Base-by-base conservation (phyloP, 2,888 invertebrate species). In the Glyphotaelius pellucidus region DNA sequence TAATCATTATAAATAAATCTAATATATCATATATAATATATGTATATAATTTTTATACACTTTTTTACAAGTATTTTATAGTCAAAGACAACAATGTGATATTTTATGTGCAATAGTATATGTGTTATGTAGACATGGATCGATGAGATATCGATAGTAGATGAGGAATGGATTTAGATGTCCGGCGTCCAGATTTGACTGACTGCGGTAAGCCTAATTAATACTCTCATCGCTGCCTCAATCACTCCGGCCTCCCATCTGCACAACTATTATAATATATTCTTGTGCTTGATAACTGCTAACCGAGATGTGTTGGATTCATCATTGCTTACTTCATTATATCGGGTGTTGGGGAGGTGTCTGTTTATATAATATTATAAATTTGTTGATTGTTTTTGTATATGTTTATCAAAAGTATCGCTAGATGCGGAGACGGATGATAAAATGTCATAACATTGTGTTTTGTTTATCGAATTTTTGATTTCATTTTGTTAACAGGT, bases 141-240 rank as follows among this genome's bases (percentile, higher is more conserved):
- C 91, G 42, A 87, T 42, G 42, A 86, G 52, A 67, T 67, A 25
- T 67, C 52, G 67, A 87, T 31, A 52, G 52, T 87, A 67, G 87
- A 87, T 47, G 52, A n/a, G 88, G 79, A 79, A 42, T 79, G 42
- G 79, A 89, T 79, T 35, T 79, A 89, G 79, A 35, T 30, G 47
- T 47, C 52, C 79, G 83, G 80, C 89, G 91, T 91, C 92, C 92
- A 93, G 93, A 88, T 91, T 87, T 88, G 30, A 47, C 25, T 30
- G 47, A 91, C 52, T 90, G 85, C 84, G 93, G 93, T 93, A 93
- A 93, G 93, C 92, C 85, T 47, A 86, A 80, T 31, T 81, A 88
- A 81, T 85, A 88, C 90, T 81, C 80, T 91, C 92, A 91, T 92
- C 81, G 79, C 88, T 38, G 80, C 52, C 85, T 80, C 89, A 89